These are phyloP conservation scores for Drosophila biarmipes DNA, from an alignment of 1,140 invertebrate species.

Conservation along the genomic window DNA sequence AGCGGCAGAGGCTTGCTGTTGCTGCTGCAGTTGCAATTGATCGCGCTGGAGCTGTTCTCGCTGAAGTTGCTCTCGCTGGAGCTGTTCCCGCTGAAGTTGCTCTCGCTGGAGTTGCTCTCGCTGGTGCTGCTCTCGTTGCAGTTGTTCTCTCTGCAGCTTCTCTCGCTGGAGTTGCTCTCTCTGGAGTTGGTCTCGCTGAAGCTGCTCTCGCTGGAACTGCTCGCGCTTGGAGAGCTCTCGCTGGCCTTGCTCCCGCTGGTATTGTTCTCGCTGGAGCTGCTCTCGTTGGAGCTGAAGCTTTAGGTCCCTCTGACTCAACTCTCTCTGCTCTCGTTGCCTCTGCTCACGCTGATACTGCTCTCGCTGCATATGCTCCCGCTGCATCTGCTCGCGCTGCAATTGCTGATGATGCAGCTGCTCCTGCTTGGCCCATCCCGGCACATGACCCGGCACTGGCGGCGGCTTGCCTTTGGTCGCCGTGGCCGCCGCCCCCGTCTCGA, in stretches of 20 bases:
- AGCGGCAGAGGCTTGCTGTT: constrained; percentile 69
- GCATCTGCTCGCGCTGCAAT: constrained; percentile 39
- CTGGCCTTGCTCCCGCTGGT: constrained; percentile 19
- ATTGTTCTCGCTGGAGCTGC: constrained; percentile 22
- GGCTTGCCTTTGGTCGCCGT: constrained; percentile 72
- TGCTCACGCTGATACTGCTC: constrained; percentile 43
- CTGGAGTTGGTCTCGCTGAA: constrained; percentile 33
- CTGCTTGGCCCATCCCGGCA: constrained; percentile 85
- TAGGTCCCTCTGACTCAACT: constrained; percentile 11
- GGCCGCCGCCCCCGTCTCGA: constrained; percentile 86
- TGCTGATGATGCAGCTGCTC: constrained; percentile 47
- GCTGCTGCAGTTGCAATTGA: constrained; percentile 49
- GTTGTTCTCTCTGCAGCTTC: constrained; percentile 24
- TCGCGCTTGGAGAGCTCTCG: constrained; percentile 30
- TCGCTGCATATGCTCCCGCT: constrained; percentile 43
- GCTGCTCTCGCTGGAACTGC: constrained; percentile 34
- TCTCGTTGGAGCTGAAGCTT: constrained; percentile 27
- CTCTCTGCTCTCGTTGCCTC: constrained; percentile 27
- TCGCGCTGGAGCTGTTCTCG: constrained; percentile 41
- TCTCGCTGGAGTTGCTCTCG: constrained; percentile 27
- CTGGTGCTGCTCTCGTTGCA: constrained; percentile 15
- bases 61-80: constrained; percentile 31
- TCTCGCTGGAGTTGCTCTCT: constrained; percentile 29
- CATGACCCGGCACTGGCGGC: constrained; percentile 57
- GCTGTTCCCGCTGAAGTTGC: constrained; percentile 16